Evolutionary conservation across 2,888 invertebrate genomes (phyloP).

Genomic region (Apotomis betuletana): DNA sequence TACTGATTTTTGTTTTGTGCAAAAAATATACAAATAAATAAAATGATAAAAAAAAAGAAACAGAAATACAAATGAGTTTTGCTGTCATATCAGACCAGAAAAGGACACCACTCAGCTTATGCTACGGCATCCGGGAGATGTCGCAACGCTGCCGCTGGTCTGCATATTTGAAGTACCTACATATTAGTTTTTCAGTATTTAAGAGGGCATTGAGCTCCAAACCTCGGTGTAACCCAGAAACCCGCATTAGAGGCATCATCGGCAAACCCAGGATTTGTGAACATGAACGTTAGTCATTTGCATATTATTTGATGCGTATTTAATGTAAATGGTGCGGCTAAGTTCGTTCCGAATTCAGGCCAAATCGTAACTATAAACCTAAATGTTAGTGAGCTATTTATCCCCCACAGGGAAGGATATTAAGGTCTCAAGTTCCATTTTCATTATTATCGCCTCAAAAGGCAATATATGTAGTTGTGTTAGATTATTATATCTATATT

Average conservation of each 20-base stretch:
- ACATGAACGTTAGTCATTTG: constrained; percentile 2
- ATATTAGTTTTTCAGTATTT: no score
- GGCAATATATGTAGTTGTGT: no score
- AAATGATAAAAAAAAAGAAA: no score
- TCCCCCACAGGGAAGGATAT: not conserved
- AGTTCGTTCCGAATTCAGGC: constrained; percentile 3
- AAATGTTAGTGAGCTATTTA: not conserved
- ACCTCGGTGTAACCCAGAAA: constrained; percentile 1
- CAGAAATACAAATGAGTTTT: no score
- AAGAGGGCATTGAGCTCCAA: not conserved
- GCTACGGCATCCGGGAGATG: no score
- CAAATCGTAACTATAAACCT: not conserved
- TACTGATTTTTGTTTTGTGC: no score
- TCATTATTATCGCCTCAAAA: not conserved
- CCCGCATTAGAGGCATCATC: constrained; percentile 1
- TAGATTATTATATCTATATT: no score
- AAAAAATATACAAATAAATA: no score
- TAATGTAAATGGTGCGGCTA: constrained; percentile 12
- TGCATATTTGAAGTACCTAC: no score
- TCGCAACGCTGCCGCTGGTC: no score
- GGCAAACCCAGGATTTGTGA: constrained; percentile 8
- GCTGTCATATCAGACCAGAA: no score
- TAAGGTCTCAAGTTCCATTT: not conserved
- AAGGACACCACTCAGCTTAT: no score
- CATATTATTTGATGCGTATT: constrained; percentile 18